These are phyloP conservation scores for Momotus momota DNA, from an alignment of 2,797 vertebrate genomes.

Conservation along the genomic window DNA sequence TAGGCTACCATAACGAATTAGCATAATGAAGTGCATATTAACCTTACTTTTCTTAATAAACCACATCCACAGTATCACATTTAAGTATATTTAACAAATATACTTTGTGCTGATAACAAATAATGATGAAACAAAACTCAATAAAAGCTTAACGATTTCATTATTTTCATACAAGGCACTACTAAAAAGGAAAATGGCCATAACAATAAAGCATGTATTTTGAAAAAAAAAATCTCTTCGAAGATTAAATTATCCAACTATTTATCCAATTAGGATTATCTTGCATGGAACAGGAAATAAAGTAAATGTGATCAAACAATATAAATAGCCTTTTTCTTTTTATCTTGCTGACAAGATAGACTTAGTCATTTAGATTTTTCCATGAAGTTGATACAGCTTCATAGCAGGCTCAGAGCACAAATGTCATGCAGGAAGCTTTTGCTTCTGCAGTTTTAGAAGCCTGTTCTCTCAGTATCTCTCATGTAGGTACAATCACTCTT, in stretches of 20 bases:
- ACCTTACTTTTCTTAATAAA: slow-evolving; percentile 21
- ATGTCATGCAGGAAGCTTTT: background rate
- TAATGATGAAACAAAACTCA: slow-evolving; percentile 11
- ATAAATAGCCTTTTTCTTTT: background rate
- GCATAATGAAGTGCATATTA: background rate
- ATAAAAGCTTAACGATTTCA: slow-evolving; percentile 11
- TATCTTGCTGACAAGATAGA: background rate
- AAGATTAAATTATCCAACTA: slow-evolving; percentile 36
- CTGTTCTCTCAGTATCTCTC: background rate
- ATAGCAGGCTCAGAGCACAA: background rate
- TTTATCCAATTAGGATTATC: slow-evolving; percentile 53
- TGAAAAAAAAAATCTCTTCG: background rate
- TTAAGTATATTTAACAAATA: background rate
- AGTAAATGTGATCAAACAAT: slow-evolving; percentile 26
- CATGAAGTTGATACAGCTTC: background rate
- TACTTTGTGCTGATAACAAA: background rate
- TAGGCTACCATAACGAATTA: background rate
- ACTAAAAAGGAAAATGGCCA: background rate
- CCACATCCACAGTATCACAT: background rate
- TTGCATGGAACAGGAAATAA: slow-evolving; percentile 22
- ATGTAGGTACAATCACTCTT: background rate
- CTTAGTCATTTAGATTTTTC: slow-evolving; percentile 32
- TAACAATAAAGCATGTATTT: background rate
- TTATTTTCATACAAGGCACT: slow-evolving; percentile 8
- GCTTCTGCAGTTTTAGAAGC: background rate